Percentiles rank a stretch among this genome's conserved stretches.
Evolutionary conservation across 2,797 vertebrate species (phyloP).

Genomic region (Botia almorhae): DNA sequence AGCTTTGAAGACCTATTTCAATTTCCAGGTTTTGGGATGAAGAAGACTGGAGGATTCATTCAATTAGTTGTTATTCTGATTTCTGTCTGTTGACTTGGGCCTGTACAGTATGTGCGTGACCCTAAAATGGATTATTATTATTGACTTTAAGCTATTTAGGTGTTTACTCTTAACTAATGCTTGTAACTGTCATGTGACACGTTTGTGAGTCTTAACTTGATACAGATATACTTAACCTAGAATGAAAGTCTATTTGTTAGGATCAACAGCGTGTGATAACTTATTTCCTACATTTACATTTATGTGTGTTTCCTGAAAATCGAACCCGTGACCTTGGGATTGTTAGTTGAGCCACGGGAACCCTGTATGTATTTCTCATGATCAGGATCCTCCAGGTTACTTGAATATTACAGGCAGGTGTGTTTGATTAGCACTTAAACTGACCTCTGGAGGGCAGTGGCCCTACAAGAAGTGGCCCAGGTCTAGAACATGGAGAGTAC

Average conservation of each 20-base stretch:
- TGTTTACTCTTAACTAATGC: not conserved
- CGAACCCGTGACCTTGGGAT: not conserved
- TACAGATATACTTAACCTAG: too few species aligned
- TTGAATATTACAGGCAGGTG: not conserved
- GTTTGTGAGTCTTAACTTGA: not conserved
- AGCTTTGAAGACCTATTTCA: slow-evolving; percentile 10
- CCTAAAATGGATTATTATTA: not conserved
- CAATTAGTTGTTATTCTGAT: not conserved
- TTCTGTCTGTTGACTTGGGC: not conserved
- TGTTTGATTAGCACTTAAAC: not conserved
- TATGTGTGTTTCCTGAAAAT: not conserved
- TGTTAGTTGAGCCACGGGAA: not conserved
- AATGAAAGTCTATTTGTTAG: not conserved
- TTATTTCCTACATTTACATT: too few species aligned
- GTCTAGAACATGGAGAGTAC: not conserved
- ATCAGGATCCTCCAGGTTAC: not conserved
- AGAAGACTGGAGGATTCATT: not conserved
- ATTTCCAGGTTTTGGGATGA: slow-evolving; percentile 15
- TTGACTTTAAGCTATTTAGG: not conserved
- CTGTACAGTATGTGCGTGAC: not conserved
- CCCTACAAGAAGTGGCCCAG: too few species aligned
- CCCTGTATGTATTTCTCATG: not conserved
- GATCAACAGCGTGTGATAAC: too few species aligned
- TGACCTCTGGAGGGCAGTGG: not conserved
- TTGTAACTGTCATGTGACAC: not conserved